Percentiles rank a stretch among this genome's conserved stretches.
Evolutionary conservation across 2,888 invertebrate species (phyloP).

Genomic region (Drosophila meridionalis): DNA sequence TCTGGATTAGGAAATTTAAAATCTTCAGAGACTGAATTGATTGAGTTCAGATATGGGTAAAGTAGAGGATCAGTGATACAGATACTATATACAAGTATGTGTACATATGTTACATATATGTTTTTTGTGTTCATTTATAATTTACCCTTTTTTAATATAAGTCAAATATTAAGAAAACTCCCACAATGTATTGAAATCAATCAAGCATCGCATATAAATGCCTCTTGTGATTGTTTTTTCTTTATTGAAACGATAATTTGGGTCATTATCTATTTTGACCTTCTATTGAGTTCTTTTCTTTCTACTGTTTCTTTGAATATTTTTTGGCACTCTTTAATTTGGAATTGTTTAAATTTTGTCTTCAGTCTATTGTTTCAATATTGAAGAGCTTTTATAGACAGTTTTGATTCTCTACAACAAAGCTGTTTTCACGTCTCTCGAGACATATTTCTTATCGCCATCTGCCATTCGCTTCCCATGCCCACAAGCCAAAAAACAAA

Average conservation of each 20-base stretch:
- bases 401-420: neutral
- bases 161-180: neutral
- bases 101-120: no score
- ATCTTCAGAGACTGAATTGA: neutral
- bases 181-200: neutral
- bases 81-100: no score
- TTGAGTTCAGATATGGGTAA: neutral
- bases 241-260: neutral
- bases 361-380: slow-evolving; percentile 38
- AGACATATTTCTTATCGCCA: neutral
- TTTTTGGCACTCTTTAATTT: slow-evolving; percentile 24
- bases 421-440: neutral
- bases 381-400: slow-evolving; percentile 29
- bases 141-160: neutral
- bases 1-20: neutral
- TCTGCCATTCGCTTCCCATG: slow-evolving; percentile 33
- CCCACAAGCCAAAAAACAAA: slow-evolving; percentile 39
- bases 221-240: neutral
- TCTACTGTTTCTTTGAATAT: neutral
- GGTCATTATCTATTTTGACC: slow-evolving; percentile 18
- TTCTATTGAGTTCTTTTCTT: slow-evolving; percentile 7
- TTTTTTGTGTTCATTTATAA: neutral
- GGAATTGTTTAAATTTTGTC: slow-evolving; percentile 21
- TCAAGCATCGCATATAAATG: neutral
- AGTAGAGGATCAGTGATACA: no score